These are phyloP conservation scores for Phaethon lepturus DNA, from an alignment of 2,113 vertebrate species.

Conservation along the genomic window DNA sequence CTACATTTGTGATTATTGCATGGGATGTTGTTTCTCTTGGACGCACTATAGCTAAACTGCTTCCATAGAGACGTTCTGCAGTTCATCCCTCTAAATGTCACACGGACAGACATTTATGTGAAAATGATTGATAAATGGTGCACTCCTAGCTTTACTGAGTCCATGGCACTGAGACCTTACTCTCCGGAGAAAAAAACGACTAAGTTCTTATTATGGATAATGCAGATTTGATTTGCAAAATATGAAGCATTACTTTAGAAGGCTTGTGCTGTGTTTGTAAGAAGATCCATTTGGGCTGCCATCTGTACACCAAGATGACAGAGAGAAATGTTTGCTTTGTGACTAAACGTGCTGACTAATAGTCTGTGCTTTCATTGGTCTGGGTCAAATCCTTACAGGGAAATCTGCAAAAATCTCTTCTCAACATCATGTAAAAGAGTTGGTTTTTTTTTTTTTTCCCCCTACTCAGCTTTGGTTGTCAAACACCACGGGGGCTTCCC, in stretches of 20 bases:
- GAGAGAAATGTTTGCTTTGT: conserved; percentile 33
- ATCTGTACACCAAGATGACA: conserved; percentile 28
- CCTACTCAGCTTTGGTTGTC: neutral
- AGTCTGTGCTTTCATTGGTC: neutral
- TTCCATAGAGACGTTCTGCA: conserved; percentile 57
- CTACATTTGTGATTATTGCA: neutral
- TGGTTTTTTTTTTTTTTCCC: neutral
- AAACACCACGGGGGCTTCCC: accelerated
- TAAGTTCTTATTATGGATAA: neutral
- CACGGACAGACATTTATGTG: neutral
- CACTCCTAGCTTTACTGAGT: neutral
- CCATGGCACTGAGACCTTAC: neutral
- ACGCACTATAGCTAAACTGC: neutral
- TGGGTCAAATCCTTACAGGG: conserved; percentile 34
- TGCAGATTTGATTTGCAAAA: neutral
- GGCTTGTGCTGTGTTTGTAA: neutral
- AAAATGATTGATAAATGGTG: conserved; percentile 4
- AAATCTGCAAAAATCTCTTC: neutral
- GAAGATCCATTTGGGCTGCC: conserved; percentile 10
- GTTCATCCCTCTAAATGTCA: conserved; percentile 18
- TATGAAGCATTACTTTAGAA: neutral
- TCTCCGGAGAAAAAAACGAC: neutral
- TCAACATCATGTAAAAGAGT: accelerated
- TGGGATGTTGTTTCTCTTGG: neutral
- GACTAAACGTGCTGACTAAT: conserved; percentile 48